Evolutionary conservation across 2,888 invertebrate genomes (phyloP), one percentile per base, ranked within the genome.

Genomic region (Himalopsyche kuldschensis): DNA sequence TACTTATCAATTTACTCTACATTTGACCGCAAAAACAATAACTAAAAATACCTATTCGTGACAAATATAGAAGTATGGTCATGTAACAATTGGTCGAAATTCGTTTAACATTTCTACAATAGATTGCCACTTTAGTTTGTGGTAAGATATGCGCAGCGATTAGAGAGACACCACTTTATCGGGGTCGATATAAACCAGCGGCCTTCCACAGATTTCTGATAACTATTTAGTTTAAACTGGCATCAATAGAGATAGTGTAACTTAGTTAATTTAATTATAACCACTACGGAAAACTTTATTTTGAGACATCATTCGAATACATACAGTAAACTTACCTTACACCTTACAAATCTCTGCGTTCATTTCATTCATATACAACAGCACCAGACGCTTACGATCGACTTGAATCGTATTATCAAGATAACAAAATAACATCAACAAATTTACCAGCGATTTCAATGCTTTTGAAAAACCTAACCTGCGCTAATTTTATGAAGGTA

Each of bases 301-400:
- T 82, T 82, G 82, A 82, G 79, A 82, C 82, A 76, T 69, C 69
- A 69, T 82, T 82, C 75, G 79, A 75, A 76, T 47, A 79, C 78
- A 82, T 30, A 82, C 79, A 47, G 31, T 69, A 46, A 78, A 82
- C 32, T 75, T 82, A 47, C 35, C 17, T 63, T 82, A 78, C 41
- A 63, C 46, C 48, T 46, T 24, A 78, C 30, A 78, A 41, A 75
- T 79, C 79, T 27, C 75, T 32, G 46, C 24, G 75, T 46, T 75
- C 79, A 15, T 75, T 76, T 30, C 48, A 31, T 24, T 55, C 63
- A 47, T 69, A 69, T 15, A 48, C 75, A 78, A 79, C 76, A 81
- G 82, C 82, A 82, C 82, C 82, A 82, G 47, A 76, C 41, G 79
- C 79, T 79, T 79, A 69, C 27, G 63, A 75, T 78, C 83, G 47